These are phyloP conservation scores for Pantherophis vulpinus DNA, from an alignment of 2,797 vertebrate species.

Conservation along the genomic window DNA sequence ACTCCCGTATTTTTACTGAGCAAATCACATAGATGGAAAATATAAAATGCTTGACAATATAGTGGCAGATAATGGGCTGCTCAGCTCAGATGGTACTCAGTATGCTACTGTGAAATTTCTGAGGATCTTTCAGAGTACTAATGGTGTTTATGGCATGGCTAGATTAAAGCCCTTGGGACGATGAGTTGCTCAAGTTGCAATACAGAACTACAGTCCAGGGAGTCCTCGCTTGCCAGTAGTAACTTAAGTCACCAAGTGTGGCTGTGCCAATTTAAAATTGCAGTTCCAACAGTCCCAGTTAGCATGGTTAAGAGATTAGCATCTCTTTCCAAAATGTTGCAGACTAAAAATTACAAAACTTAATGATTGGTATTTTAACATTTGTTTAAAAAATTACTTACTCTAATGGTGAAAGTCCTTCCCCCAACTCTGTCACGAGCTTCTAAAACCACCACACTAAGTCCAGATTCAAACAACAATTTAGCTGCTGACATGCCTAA, in stretches of 20 bases:
- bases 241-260: not conserved
- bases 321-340: not conserved
- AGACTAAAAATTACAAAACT: accelerated
- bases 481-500: slow-evolving; percentile 79
- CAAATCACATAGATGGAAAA: not conserved
- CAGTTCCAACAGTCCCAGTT: not conserved
- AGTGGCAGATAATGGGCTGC: not conserved
- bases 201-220: not conserved
- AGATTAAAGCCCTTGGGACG: not conserved
- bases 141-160: not conserved
- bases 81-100: not conserved
- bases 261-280: not conserved
- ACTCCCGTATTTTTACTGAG: not conserved
- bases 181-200: not conserved
- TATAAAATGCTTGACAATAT: not conserved
- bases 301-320: not conserved
- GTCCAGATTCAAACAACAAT: slow-evolving; percentile 69
- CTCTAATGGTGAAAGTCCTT: slow-evolving; percentile 77
- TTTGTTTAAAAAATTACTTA: slow-evolving; percentile 52
- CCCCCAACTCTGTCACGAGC: slow-evolving; percentile 79
- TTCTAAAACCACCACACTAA: slow-evolving; percentile 77
- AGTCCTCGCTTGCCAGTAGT: not conserved
- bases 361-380: not conserved
- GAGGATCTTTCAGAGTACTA: not conserved
- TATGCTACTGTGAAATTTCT: not conserved